Conservation (phyloP, 2,888 invertebrate genomes). For the Drosophila infuscata region DNA sequence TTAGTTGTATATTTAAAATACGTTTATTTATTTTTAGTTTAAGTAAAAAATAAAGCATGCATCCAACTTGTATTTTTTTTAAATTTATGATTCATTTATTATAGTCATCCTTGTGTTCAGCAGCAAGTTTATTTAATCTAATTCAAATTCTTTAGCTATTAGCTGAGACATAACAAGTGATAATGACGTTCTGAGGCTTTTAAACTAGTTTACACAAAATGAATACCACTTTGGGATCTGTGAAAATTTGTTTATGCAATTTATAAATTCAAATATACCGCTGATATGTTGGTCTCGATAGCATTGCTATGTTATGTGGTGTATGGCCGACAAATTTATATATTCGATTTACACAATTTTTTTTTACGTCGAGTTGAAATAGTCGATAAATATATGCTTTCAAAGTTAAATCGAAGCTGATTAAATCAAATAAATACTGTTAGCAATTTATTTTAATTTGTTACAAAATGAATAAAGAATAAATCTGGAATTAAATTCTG, state of each 20-base stretch:
- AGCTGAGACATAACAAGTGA: neutral
- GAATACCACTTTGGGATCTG: neutral
- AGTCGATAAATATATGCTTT: neutral
- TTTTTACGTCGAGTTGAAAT: neutral
- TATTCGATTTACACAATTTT: neutral
- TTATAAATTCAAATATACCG: neutral
- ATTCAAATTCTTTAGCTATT: neutral
- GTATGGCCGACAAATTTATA: neutral
- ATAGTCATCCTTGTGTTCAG: neutral
- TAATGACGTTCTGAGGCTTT: neutral
- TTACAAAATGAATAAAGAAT: neutral
- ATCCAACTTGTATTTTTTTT: constrained; percentile 3
- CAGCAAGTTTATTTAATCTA: neutral
- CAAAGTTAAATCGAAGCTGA: no score
- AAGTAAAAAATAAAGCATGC: constrained; percentile 43
- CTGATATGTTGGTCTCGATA: neutral
- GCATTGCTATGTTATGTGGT: neutral
- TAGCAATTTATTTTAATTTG: no score
- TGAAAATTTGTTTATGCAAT: neutral
- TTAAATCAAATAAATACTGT: neutral
- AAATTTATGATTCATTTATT: neutral
- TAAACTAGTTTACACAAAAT: neutral
- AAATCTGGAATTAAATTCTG: neutral
- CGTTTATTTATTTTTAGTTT: constrained; percentile 49
- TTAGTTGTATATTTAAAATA: constrained; percentile 34